A percentile compares a stretch with the other conserved stretches of the same genome.
Evolutionary conservation across 2,888 invertebrate species (phyloP).

Genomic region (Platynereis dumerilii): DNA sequence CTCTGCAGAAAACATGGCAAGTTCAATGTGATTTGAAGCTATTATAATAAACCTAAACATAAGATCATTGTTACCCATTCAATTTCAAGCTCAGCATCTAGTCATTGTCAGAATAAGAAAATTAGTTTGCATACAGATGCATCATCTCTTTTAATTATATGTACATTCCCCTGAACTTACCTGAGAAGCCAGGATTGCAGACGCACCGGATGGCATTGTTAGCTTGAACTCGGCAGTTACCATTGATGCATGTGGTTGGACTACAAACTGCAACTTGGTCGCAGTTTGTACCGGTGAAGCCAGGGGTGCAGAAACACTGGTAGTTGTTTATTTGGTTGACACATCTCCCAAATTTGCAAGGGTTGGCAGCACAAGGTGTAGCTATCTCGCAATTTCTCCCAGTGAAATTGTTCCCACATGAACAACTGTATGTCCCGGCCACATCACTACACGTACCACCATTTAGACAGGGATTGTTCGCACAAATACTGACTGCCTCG

Average conservation of each 20-base stretch:
- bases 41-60: no score
- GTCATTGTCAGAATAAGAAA: no score
- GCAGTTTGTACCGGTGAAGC: constrained; percentile 36
- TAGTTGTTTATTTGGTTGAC: constrained; percentile 28
- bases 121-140: no score
- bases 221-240: constrained; percentile 38
- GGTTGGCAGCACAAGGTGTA: constrained; percentile 27
- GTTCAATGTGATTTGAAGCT: no score
- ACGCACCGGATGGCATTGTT: constrained; percentile 38
- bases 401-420: constrained; percentile 22
- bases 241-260: constrained; percentile 44
- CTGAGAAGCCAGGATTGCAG: constrained; percentile 47
- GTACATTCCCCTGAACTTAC: no score
- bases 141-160: no score
- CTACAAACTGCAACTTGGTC: constrained; percentile 41
- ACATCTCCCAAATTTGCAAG: constrained; percentile 37
- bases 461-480: constrained; percentile 35
- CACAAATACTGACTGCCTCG: constrained; percentile 19
- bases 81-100: no score
- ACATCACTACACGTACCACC: constrained; percentile 27
- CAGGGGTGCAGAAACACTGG: constrained; percentile 34
- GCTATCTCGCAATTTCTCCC: constrained; percentile 33
- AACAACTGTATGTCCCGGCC: constrained; percentile 29
- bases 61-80: no score
- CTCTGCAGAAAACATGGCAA: no score